Evolutionary conservation across 2,113 vertebrate genomes (phyloP).

Genomic region (Psilopogon haemacephalus): DNA sequence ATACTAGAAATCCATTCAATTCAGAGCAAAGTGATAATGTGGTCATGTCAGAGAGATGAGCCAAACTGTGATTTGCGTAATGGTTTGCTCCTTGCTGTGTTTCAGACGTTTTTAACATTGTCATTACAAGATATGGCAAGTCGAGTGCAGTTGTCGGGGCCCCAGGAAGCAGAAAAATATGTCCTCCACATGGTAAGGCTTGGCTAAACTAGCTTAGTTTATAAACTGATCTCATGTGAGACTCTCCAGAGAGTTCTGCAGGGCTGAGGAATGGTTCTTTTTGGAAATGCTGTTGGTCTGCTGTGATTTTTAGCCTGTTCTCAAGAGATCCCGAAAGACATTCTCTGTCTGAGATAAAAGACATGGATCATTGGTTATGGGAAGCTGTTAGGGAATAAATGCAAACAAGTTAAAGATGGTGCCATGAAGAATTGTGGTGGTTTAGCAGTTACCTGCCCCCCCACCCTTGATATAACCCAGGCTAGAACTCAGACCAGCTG

Average conservation of each 20-base stretch:
- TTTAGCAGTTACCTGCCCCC: no score
- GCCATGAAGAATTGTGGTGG: no score
- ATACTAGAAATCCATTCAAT: neutral
- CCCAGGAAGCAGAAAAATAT: constrained; percentile 98
- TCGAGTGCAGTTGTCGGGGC: constrained; percentile 93
- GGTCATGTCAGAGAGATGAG: neutral
- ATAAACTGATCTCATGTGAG: neutral
- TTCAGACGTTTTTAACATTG: constrained; percentile 95
- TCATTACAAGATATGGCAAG: constrained; percentile 99
- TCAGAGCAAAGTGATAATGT: neutral
- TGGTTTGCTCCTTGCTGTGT: neutral
- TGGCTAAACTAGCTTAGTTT: neutral
- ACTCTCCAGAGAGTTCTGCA: neutral
- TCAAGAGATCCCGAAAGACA: neutral
- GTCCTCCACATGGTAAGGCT: constrained; percentile 95
- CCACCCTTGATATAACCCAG: no score
- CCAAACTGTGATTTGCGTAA: neutral
- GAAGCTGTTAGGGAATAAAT: neutral
- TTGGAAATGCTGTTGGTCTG: neutral
- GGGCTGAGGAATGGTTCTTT: neutral
- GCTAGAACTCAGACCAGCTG: no score
- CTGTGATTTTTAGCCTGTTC: neutral
- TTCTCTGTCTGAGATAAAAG: neutral
- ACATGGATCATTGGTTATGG: neutral
- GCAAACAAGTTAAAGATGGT: neutral